A percentile compares a stretch with the other conserved stretches of the same genome.
Evolutionary conservation across 2,113 vertebrate species (phyloP).

Genomic region (Cyprinodon tularosa): DNA sequence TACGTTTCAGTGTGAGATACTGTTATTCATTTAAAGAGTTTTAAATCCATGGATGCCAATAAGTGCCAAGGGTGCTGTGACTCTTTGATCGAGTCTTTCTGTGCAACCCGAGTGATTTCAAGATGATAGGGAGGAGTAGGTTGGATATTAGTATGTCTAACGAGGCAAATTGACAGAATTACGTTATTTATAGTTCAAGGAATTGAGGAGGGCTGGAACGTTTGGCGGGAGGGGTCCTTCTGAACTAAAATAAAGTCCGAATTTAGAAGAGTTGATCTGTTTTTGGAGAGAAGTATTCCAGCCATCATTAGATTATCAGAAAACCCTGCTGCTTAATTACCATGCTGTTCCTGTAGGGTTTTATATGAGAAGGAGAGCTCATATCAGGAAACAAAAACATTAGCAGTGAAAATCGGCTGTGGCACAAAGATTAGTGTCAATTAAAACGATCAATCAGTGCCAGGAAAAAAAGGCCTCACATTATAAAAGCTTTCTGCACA

Average conservation of each 20-base stretch:
- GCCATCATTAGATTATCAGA: neutral
- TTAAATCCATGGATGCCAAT: neutral
- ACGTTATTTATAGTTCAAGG: conserved; percentile 1
- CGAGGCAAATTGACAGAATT: conserved; percentile 4
- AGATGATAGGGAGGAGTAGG: conserved; percentile 6
- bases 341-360: neutral
- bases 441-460: neutral
- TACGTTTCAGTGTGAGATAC: neutral
- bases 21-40: neutral
- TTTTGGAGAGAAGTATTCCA: neutral
- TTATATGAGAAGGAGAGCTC: neutral
- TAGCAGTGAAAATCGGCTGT: neutral
- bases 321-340: neutral
- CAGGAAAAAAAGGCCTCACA: neutral
- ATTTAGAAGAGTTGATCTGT: neutral
- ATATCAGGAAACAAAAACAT: neutral
- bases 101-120: neutral
- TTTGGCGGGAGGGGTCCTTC: neutral
- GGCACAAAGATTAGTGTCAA: neutral
- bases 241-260: neutral
- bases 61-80: neutral
- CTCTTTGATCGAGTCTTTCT: neutral
- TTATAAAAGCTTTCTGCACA: neutral
- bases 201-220: neutral
- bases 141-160: conserved; percentile 1